Evolutionary conservation across 2,113 vertebrate species (phyloP).

Genomic region (Sylvilagus bachmani): DNA sequence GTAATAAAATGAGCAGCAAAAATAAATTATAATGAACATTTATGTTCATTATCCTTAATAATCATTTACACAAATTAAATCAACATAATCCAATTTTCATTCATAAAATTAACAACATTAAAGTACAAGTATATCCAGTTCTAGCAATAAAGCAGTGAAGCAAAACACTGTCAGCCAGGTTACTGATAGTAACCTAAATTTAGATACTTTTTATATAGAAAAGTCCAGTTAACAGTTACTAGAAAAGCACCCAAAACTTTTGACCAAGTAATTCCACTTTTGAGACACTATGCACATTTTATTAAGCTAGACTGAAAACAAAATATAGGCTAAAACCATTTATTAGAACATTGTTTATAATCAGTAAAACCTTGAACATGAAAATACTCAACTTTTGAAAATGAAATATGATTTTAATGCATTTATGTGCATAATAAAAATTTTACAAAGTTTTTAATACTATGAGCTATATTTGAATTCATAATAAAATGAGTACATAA

Average conservation of each 20-base stretch:
- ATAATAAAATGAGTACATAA: not conserved
- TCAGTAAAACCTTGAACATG: not conserved
- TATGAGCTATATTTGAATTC: not conserved
- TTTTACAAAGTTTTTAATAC: not conserved
- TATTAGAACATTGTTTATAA: not conserved
- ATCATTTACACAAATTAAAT: not conserved
- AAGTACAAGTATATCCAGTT: not conserved
- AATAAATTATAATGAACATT: not conserved
- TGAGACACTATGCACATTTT: not conserved
- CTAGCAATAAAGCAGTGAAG: not conserved
- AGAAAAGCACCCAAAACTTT: slow-evolving; percentile 1
- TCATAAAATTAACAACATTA: not conserved
- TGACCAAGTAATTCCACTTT: not conserved
- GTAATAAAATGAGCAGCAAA: slow-evolving; percentile 24
- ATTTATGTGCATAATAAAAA: not conserved
- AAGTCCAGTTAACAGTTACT: not conserved
- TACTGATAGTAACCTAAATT: not conserved
- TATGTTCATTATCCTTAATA: not conserved
- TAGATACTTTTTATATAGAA: not conserved
- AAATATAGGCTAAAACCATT: not conserved
- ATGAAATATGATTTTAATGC: not conserved
- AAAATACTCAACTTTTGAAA: slow-evolving; percentile 18
- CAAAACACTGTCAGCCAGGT: not conserved
- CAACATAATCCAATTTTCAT: not conserved
- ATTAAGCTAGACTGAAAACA: not conserved